phyloP scores from a whole-genome alignment of 2,113 vertebrate species.

The Phainopepla nitens region DNA sequence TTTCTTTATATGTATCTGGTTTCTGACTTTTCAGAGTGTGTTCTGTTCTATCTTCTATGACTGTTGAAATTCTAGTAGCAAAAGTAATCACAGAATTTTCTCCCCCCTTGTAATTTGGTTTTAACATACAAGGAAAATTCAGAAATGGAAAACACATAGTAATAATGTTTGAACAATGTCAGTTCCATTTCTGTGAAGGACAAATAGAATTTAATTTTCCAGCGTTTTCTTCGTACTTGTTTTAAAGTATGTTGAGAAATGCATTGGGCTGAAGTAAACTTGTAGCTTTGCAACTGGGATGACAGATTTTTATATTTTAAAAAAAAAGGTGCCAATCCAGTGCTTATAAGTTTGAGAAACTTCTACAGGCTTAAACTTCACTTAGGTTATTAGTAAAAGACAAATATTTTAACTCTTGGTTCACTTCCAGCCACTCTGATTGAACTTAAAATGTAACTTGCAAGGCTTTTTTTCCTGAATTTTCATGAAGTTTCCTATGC shows the following conservation, averaged over 20 bases:
- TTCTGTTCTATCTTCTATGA: slow-evolving; percentile 4
- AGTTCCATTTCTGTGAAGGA: background rate
- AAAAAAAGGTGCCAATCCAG: background rate
- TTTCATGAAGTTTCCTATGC: background rate
- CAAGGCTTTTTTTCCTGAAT: background rate
- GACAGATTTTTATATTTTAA: background rate
- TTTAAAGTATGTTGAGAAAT: background rate
- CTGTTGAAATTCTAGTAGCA: slow-evolving; percentile 47
- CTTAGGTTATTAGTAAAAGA: background rate
- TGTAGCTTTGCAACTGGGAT: background rate
- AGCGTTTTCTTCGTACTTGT: background rate
- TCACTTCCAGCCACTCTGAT: background rate
- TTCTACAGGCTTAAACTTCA: background rate
- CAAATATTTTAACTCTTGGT: background rate
- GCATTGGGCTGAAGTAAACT: background rate
- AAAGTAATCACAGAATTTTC: slow-evolving; percentile 41
- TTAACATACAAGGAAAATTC: slow-evolving; percentile 27
- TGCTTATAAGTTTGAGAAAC: background rate
- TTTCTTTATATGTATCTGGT: slow-evolving; percentile 3
- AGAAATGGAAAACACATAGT: slow-evolving; percentile 19
- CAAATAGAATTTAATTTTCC: background rate
- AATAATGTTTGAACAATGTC: slow-evolving; percentile 1
- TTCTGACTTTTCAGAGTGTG: background rate
- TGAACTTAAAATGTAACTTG: background rate
- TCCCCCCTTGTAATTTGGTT: slow-evolving; percentile 19